Percentiles rank a stretch among this genome's conserved stretches.
Conservation (phyloP, 2,888 invertebrate species). For the Macropis europaea region DNA sequence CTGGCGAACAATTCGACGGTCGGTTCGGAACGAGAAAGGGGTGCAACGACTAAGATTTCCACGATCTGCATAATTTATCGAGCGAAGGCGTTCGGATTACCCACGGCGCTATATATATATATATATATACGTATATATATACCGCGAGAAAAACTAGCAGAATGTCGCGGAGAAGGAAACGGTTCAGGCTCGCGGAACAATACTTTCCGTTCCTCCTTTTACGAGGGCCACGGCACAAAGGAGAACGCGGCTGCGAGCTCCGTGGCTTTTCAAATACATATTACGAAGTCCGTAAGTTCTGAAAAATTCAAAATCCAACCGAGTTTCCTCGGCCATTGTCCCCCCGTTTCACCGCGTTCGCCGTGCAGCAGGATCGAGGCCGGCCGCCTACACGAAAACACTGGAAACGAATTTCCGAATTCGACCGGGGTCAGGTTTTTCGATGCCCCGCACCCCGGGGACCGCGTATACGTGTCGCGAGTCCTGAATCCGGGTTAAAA, state of each 20-base stretch:
- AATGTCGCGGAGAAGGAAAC: background rate
- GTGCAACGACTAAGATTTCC: constrained; percentile 22
- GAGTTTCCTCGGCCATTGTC: constrained; percentile 13
- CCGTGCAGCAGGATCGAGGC: background rate
- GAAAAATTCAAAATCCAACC: constrained; percentile 45
- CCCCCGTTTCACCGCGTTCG: background rate
- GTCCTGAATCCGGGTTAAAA: constrained; percentile 65
- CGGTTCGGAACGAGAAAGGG: background rate
- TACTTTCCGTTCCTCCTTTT: constrained; percentile 31
- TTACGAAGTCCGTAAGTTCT: constrained; percentile 34
- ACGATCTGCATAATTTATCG: constrained; percentile 59
- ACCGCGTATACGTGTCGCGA: constrained; percentile 18
- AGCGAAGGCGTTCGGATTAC: constrained; percentile 30
- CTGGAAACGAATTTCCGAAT: constrained; percentile 3
- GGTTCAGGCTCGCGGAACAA: constrained; percentile 30
- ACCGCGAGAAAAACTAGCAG: constrained; percentile 11
- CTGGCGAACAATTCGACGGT: background rate
- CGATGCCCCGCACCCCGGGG: background rate
- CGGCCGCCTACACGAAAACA: too few relatives aligned
- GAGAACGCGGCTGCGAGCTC: constrained; percentile 29
- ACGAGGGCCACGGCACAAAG: constrained; percentile 14
- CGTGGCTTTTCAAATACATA: constrained; percentile 42
- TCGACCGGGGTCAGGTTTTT: background rate
- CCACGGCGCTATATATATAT: too few relatives aligned
- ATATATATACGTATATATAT: too few relatives aligned